phyloP scores from a whole-genome alignment of 2,113 vertebrate genomes.

The Poecilia latipinna region DNA sequence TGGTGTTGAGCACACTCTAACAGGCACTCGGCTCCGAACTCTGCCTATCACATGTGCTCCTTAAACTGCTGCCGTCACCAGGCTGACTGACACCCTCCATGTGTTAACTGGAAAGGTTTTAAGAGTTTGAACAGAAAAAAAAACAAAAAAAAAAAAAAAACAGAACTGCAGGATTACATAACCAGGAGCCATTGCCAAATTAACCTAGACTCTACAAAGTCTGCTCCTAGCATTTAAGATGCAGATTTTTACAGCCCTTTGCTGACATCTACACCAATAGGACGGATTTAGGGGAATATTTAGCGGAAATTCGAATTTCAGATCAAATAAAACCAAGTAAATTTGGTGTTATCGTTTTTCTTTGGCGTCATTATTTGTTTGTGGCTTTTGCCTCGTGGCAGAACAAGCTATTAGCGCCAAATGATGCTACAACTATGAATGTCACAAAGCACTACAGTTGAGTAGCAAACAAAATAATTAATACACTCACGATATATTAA shows the following conservation, averaged over 20 bases:
- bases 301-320: not conserved
- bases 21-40: slow-evolving; percentile 29
- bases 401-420: not conserved
- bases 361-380: not conserved
- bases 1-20: slow-evolving; percentile 74
- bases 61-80: slow-evolving; percentile 52
- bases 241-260: not conserved
- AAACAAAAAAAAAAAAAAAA: not conserved
- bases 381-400: not conserved
- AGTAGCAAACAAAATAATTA: not conserved
- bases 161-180: not conserved
- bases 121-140: not conserved
- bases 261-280: not conserved
- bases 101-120: not conserved
- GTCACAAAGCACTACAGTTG: not conserved
- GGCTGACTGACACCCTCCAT: slow-evolving; percentile 36
- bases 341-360: not conserved
- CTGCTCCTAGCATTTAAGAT: not conserved
- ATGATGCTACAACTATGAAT: not conserved
- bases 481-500: not conserved
- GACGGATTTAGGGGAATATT: not conserved
- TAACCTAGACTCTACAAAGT: not conserved
- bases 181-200: not conserved
- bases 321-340: not conserved
- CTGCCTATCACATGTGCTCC: slow-evolving; percentile 58